Conservation (phyloP, 2,113 vertebrate species). For the Aix galericulata region DNA sequence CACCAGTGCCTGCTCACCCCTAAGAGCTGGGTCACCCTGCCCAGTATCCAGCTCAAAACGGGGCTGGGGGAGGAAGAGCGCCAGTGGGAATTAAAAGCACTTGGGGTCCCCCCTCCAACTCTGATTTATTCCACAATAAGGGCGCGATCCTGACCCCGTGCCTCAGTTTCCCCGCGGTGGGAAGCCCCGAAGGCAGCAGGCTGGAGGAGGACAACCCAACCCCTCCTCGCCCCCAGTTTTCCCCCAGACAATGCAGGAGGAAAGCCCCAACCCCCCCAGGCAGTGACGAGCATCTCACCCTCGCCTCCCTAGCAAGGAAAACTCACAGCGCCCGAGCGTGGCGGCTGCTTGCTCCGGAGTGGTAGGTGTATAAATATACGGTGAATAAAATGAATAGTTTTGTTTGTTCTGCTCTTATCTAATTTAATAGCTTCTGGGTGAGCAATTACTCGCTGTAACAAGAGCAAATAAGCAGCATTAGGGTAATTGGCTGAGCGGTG, state of each 20-base stretch:
- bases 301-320: conserved; percentile 1
- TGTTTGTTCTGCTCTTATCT: conserved; percentile 66
- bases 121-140: no score
- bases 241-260: background rate
- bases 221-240: background rate
- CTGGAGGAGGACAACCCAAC: background rate
- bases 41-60: no score
- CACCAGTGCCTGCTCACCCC: background rate
- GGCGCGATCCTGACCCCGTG: no score
- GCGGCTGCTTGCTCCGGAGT: background rate
- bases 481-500: conserved; percentile 32
- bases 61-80: no score
- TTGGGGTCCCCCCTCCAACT: no score
- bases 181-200: background rate
- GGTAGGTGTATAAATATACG: conserved; percentile 41
- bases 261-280: background rate
- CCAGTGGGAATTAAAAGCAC: no score
- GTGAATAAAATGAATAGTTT: conserved; percentile 61
- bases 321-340: background rate
- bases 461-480: conserved; percentile 55
- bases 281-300: background rate
- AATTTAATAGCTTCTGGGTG: conserved; percentile 65
- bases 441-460: conserved; percentile 54
- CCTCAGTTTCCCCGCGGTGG: no score
- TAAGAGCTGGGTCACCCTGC: no score